Evolutionary conservation across 2,797 vertebrate genomes (phyloP).

Genomic region (Columba guinea): DNA sequence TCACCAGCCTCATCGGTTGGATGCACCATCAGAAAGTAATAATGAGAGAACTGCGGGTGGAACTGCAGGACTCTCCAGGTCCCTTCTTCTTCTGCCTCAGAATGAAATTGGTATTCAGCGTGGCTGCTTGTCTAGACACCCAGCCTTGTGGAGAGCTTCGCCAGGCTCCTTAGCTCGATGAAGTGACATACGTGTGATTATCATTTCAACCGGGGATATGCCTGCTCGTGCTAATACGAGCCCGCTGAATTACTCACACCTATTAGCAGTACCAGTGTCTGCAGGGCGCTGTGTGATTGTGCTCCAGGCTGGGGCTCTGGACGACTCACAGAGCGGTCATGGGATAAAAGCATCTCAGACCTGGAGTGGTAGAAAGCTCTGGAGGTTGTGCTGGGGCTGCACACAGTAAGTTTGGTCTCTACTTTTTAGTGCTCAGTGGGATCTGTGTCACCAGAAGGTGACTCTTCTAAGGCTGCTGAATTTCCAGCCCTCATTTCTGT

Average conservation of each 20-base stretch:
- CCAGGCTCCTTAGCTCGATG: conserved; percentile 37
- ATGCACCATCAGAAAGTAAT: background rate
- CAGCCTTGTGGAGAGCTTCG: conserved; percentile 56
- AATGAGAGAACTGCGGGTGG: background rate
- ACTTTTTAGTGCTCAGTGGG: background rate
- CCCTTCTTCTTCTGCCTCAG: background rate
- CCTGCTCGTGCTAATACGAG: conserved; percentile 6
- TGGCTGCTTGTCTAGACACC: conserved; percentile 71
- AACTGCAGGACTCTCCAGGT: background rate
- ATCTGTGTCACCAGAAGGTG: background rate
- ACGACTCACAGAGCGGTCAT: fast-evolving
- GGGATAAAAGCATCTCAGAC: background rate
- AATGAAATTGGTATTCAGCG: conserved; percentile 70
- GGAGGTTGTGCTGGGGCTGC: background rate
- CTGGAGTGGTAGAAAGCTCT: background rate
- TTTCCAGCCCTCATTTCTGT: background rate
- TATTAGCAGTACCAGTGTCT: background rate
- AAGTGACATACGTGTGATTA: conserved; percentile 66
- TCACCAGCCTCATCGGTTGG: background rate
- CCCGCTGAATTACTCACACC: background rate
- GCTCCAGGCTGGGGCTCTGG: background rate
- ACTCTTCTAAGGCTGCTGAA: background rate
- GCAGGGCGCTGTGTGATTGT: background rate
- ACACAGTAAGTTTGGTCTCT: background rate
- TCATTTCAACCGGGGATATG: conserved; percentile 50